Evolutionary conservation across 2,113 vertebrate genomes (phyloP), one percentile per base, ranked within the genome.

Genomic region (Nannobrachium achirus): DNA sequence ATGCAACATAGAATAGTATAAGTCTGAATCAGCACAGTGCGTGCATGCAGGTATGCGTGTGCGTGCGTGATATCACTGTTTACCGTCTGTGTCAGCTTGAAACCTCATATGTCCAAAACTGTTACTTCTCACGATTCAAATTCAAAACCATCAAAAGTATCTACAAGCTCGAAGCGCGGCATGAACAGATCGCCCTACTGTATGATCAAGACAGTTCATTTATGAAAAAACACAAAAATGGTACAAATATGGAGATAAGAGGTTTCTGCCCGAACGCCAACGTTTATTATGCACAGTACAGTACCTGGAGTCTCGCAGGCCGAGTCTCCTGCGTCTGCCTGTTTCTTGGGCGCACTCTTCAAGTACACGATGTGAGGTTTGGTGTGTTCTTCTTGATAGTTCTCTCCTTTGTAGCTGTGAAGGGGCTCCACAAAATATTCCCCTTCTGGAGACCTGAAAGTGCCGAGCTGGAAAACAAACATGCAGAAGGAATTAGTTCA

Each of bases 351-450:
- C 14, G 78, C 76, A 52, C 88, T 92, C 66, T 92, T 95, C 84
- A 93, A 93, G 82, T 99, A 99, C 66, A 99, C 93, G 33, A 98
- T 81, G 73, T 99, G 98, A 77, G 96, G 97, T 88, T 99, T 99
- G 82, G 93, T 95, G 84, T 97, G 95, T 75, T 97, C 96, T 87
- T 99, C 97, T 91, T 96, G 94, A 73, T 93, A 94, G 64, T 95
- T 90, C 79, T 94, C 91, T 38, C 94, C 95, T 82, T 95, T 90
- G 5, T 94, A 73, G 0, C 91, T 94, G 39, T 97, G 90, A 49
- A 99, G 90, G 1, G 97, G 98, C 81, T 99, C 98, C 87, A 99
- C 95, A 68, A 98, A 99, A 91, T 95, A 99, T 77, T 99, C 96
- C 86, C 95, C 97, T 71, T 96, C 96, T 0, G 95, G 93, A 89